phyloP scores from a whole-genome alignment of 2,888 invertebrate species.

The Andrena dorsata region DNA sequence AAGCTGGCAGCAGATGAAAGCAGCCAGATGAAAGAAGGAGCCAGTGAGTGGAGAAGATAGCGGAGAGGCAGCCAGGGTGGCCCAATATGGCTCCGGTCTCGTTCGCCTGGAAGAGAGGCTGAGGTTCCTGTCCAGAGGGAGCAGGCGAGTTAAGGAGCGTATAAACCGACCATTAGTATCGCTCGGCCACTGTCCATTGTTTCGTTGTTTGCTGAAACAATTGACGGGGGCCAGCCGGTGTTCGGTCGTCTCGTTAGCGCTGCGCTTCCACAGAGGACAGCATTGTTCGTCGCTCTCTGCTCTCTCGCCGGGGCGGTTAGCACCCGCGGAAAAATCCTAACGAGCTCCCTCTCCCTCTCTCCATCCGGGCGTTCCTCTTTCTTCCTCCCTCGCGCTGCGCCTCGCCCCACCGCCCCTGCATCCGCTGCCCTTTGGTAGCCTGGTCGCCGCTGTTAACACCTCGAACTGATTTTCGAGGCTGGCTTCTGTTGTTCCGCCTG shows the following conservation, averaged over 20 bases:
- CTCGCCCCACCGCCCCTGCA: neutral
- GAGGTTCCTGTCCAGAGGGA: conserved; percentile 53
- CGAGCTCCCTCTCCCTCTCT: conserved; percentile 72
- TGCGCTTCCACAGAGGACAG: conserved; percentile 76
- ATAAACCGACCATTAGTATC: conserved; percentile 83
- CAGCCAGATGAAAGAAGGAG: conserved; percentile 8
- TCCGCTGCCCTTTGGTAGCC: conserved; percentile 29
- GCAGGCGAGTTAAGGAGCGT: conserved; percentile 77
- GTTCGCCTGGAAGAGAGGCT: conserved; percentile 46
- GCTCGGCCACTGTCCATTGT: conserved; percentile 80
- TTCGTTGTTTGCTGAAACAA: conserved; percentile 82
- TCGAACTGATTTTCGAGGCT: conserved; percentile 57
- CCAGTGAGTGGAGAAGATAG: conserved; percentile 12
- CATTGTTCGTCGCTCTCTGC: conserved; percentile 77
- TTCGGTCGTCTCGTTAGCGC: conserved; percentile 83
- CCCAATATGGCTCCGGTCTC: conserved; percentile 62
- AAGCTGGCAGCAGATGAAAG: neutral
- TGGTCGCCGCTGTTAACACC: conserved; percentile 72
- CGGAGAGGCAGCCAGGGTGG: conserved; percentile 62
- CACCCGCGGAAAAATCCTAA: conserved; percentile 85
- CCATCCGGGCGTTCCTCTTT: neutral
- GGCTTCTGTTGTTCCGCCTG: conserved; percentile 35
- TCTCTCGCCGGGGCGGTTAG: conserved; percentile 78
- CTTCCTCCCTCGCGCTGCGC: conserved; percentile 11
- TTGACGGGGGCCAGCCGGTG: conserved; percentile 83